Base-by-base conservation (phyloP, 2,888 invertebrate genomes). In the Drosophila stalkeri region DNA sequence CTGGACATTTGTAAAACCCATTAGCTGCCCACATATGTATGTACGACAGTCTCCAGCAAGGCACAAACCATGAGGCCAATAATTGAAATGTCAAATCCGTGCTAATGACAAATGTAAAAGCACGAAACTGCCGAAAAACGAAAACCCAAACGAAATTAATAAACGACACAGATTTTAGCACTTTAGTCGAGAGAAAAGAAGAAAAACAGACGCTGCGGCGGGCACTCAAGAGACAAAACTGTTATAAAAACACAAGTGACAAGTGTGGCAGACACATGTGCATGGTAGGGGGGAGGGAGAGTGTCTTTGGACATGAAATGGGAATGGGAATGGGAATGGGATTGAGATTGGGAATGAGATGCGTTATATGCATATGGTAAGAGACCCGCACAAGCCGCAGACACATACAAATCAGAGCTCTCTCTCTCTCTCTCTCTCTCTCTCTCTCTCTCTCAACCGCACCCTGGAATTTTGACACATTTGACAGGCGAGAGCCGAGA, bases 201-300 rank as follows among this genome's bases (percentile, higher is more conserved):
- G 31, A 41, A 66, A 62, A 47, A 72, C 23, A 62, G 27, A 47
- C 54, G 43, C 46, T 52, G 43, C 61, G 44, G 23, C 52, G 61
- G 84, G 66, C 88, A 79, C 86, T 87, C 64, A 55, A 66, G 75
- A 80, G 71, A 63, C 71, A 82, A 75, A 89, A 76, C 59, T 89
- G 80, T 87, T 84, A 80, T 77, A 88, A 88, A 88, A 86, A 88
- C 89, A 90, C 66, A 90, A 90, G 90, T 88, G 90, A 86, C 89
- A 86, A 89, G 89, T 90, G 90, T 86, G 89, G 76, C 89, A 79
- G 83, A 76, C 86, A 90, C 75, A 82, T 90, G 86, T 52, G 61
- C 43, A 47, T 46, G 41, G 39, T 12, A 39, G 44, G 63, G 33
- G 31, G 27, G 27, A 35, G 23, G 35, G 35, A 35, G 39, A 54